Conservation (phyloP, 2,797 vertebrate genomes). For the Crocodylus rhombifer region DNA sequence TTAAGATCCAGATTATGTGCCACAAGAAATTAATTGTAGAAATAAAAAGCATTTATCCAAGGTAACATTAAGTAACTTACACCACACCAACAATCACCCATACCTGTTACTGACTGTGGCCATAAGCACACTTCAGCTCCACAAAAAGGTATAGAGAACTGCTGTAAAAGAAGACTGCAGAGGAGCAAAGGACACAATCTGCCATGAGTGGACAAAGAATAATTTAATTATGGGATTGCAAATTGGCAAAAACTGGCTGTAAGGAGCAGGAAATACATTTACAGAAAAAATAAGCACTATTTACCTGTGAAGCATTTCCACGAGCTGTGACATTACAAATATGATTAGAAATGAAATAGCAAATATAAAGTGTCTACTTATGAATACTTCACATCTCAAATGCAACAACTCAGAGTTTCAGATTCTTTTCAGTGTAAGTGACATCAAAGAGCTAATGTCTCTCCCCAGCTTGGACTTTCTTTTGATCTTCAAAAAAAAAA, state of each 20-base stretch:
- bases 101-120: background rate
- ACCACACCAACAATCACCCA: background rate
- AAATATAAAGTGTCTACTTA: background rate
- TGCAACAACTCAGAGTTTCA: background rate
- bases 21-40: background rate
- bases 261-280: constrained; percentile 19
- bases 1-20: background rate
- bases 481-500: background rate
- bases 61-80: background rate
- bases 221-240: background rate
- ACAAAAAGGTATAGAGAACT: background rate
- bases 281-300: background rate
- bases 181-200: background rate
- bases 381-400: background rate
- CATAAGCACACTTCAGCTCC: background rate
- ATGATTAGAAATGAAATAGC: background rate
- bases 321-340: background rate
- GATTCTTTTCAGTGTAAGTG: background rate
- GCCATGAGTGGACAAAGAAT: background rate
- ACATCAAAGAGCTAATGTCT: background rate
- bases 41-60: background rate
- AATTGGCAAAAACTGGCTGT: constrained; percentile 2
- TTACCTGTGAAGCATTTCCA: background rate
- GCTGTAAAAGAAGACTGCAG: background rate
- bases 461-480: background rate